Conservation (phyloP, 2,888 invertebrate genomes). For the Noctua comes region DNA sequence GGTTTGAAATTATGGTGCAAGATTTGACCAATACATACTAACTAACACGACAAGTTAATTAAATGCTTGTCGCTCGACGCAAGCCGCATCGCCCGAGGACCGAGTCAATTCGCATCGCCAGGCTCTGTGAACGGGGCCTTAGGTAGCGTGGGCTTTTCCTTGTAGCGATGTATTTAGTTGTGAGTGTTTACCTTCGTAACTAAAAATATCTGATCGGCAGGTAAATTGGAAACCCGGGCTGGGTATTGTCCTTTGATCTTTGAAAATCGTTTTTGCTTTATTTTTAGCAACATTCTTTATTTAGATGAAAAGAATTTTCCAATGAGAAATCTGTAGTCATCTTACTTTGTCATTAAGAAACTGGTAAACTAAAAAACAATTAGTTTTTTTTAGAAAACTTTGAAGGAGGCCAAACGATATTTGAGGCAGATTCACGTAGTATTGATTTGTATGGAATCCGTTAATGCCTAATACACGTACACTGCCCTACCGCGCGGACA, state of each 20-base stretch:
- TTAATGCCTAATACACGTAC: background rate
- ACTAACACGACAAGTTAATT: background rate
- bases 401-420: background rate
- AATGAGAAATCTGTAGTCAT: background rate
- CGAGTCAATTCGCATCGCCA: background rate
- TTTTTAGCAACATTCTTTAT: background rate
- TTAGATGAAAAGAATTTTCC: background rate
- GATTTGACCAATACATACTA: background rate
- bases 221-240: constrained; percentile 16
- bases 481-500: background rate
- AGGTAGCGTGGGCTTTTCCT: background rate
- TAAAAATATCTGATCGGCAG: constrained; percentile 25
- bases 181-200: background rate
- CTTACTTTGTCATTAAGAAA: constrained; percentile 3
- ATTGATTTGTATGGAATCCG: background rate
- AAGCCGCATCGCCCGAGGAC: background rate
- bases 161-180: background rate
- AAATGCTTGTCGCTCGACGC: background rate
- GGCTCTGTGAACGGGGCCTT: background rate
- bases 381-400: background rate
- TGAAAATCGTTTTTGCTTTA: constrained; percentile 2
- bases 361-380: background rate
- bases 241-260: constrained; percentile 15
- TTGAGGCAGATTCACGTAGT: background rate
- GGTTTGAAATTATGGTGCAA: background rate